These are phyloP conservation scores for Alosa alosa DNA, from an alignment of 2,113 vertebrate species.

Conservation along the genomic window DNA sequence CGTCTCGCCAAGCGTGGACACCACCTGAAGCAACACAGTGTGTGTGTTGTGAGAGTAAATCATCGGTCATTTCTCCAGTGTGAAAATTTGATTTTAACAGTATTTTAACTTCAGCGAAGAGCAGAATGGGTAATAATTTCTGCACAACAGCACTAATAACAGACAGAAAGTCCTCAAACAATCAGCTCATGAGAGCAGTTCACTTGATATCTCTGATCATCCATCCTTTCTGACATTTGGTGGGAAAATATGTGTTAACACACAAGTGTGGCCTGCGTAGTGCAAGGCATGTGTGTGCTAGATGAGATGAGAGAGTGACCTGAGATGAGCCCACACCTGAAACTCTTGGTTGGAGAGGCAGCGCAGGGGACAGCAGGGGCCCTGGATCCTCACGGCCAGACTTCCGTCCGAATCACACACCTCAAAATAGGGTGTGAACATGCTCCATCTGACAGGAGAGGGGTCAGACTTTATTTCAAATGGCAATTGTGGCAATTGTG, in stretches of 20 bases:
- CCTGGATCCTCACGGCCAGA: slow-evolving; percentile 50
- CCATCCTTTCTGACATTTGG: not conserved
- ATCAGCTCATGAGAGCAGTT: not conserved
- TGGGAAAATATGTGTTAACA: not conserved
- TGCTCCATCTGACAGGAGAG: slow-evolving; percentile 64
- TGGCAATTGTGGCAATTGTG: not conserved
- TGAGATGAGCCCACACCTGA: slow-evolving; percentile 56
- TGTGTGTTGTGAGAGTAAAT: not conserved
- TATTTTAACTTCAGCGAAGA: slow-evolving; percentile 15
- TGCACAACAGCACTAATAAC: not conserved
- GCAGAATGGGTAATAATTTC: not conserved
- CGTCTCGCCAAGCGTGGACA: slow-evolving; percentile 60
- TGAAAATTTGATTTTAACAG: too few species aligned
- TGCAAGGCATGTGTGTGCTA: not conserved
- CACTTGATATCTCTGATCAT: not conserved
- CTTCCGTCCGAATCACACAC: slow-evolving; percentile 50
- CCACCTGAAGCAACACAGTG: slow-evolving; percentile 52
- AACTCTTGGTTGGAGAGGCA: slow-evolving; percentile 70
- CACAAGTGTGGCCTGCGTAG: not conserved
- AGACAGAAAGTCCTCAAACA: not conserved
- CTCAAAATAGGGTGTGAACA: slow-evolving; percentile 68
- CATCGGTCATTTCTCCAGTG: too few species aligned
- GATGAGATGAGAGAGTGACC: not conserved
- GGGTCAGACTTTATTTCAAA: not conserved
- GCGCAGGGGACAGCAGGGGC: slow-evolving; percentile 70